A percentile compares a stretch with the other conserved stretches of the same genome.
Conservation (phyloP, 2,888 invertebrate genomes). For the Campaea margaritaria region DNA sequence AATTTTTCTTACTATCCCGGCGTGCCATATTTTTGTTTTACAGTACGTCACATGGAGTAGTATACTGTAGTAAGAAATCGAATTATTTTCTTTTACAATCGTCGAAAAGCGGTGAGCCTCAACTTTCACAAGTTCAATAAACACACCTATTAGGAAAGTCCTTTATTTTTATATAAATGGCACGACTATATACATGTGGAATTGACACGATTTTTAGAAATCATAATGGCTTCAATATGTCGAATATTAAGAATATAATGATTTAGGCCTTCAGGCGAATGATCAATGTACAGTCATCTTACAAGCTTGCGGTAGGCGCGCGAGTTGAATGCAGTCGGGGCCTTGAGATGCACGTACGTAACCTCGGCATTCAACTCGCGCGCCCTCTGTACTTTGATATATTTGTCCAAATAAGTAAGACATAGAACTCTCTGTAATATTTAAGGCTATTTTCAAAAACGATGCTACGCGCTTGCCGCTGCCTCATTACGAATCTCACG, state of each 20-base stretch:
- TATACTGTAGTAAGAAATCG: slow-evolving; percentile 36
- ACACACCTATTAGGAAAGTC: slow-evolving; percentile 65
- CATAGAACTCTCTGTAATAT: not conserved
- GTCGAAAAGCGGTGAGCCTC: slow-evolving; percentile 54
- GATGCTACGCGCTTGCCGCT: no score
- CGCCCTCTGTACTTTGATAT: slow-evolving; percentile 3
- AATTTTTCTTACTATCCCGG: slow-evolving; percentile 14
- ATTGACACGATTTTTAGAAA: slow-evolving; percentile 78
- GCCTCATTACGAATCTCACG: no score
- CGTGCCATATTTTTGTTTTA: slow-evolving; percentile 28
- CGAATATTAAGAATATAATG: slow-evolving; percentile 43
- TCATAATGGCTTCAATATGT: slow-evolving; percentile 53
- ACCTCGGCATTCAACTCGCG: no score
- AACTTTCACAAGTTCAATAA: slow-evolving; percentile 59
- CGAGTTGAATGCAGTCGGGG: no score
- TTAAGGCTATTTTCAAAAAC: no score
- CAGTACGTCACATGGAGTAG: slow-evolving; percentile 25
- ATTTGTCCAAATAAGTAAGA: not conserved
- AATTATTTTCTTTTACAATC: slow-evolving; percentile 34
- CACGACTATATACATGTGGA: slow-evolving; percentile 82
- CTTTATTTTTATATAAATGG: slow-evolving; percentile 65
- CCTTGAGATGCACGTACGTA: no score
- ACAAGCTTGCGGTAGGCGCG: no score
- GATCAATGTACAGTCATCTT: slow-evolving; percentile 48
- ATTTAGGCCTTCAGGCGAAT: slow-evolving; percentile 60